Evolutionary conservation across 2,888 invertebrate genomes (phyloP).

Genomic region (Hydriomena furcata): DNA sequence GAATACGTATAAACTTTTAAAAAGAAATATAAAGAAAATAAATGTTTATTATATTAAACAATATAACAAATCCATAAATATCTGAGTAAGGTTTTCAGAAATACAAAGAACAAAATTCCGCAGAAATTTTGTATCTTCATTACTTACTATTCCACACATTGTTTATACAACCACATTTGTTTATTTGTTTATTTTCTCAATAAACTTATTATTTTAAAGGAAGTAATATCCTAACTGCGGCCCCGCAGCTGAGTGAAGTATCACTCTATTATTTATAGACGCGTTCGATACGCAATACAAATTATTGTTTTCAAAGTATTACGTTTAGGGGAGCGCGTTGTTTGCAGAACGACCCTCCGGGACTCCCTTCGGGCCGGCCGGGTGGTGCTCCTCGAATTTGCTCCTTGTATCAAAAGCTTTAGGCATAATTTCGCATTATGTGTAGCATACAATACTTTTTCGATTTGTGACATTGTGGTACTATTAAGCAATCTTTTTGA

Average conservation of each 20-base stretch:
- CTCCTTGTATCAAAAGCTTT: constrained; percentile 54
- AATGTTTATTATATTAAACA: too few species aligned
- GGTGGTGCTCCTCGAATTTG: constrained; percentile 52
- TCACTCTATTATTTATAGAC: constrained; percentile 83
- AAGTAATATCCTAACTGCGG: constrained; percentile 52
- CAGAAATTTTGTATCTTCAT: too few species aligned
- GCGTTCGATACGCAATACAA: constrained; percentile 84
- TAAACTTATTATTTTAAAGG: constrained; percentile 51
- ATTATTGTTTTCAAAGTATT: constrained; percentile 84
- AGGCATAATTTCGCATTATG: constrained; percentile 55
- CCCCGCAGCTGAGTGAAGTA: constrained; percentile 67
- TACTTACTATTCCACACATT: too few species aligned
- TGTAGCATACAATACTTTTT: constrained; percentile 57
- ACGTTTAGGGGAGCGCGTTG: constrained; percentile 81
- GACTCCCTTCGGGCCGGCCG: constrained; percentile 47
- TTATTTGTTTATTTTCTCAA: constrained; percentile 27
- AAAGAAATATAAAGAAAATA: too few species aligned
- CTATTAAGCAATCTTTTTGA: constrained; percentile 79
- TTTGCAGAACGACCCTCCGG: constrained; percentile 79
- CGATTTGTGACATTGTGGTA: constrained; percentile 59
- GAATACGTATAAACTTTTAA: too few species aligned
- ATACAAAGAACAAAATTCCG: too few species aligned
- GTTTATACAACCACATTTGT: background rate
- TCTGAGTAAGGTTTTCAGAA: too few species aligned
- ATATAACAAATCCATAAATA: too few species aligned